Conservation (phyloP, 2,888 invertebrate species). For the Caenorhabditis panamensis region DNA sequence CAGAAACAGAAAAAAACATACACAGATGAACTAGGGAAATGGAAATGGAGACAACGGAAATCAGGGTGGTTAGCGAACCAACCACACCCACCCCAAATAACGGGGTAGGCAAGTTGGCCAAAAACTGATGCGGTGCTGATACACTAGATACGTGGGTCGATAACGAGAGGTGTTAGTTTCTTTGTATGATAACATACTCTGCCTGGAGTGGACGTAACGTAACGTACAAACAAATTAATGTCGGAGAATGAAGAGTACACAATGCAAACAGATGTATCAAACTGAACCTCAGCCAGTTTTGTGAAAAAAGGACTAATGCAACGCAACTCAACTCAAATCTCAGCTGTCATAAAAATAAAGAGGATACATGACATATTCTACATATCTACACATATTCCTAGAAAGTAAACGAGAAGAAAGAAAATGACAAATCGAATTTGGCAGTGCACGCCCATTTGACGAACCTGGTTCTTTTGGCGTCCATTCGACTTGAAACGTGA, state of each 20-base stretch:
- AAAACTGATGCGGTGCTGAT: conserved; percentile 29
- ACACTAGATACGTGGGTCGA: conserved; percentile 14
- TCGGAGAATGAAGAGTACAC: not conserved
- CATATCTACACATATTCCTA: not conserved
- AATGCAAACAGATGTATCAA: conserved; percentile 8
- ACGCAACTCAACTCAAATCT: not conserved
- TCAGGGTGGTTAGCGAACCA: not conserved
- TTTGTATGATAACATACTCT: conserved; percentile 28
- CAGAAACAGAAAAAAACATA: not conserved
- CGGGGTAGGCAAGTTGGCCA: conserved; percentile 5
- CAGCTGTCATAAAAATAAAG: conserved; percentile 3
- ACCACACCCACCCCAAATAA: conserved; percentile 38
- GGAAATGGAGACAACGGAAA: not conserved
- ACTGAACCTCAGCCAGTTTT: too few relatives aligned
- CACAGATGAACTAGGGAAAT: conserved; percentile 3
- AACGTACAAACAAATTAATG: conserved; percentile 5
- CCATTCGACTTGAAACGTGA: conserved; percentile 83
- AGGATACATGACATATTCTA: conserved; percentile 6
- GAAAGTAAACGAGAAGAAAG: conserved; percentile 6
- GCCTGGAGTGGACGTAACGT: conserved; percentile 11
- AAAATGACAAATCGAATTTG: conserved; percentile 51
- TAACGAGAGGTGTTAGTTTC: conserved; percentile 46
- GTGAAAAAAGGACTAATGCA: too few relatives aligned
- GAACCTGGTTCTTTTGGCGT: conserved; percentile 84
- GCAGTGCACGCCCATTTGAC: conserved; percentile 15